Evolutionary conservation across 2,797 vertebrate genomes (phyloP), one percentile per base, ranked within the genome.

Genomic region (Myotis pilosus): DNA sequence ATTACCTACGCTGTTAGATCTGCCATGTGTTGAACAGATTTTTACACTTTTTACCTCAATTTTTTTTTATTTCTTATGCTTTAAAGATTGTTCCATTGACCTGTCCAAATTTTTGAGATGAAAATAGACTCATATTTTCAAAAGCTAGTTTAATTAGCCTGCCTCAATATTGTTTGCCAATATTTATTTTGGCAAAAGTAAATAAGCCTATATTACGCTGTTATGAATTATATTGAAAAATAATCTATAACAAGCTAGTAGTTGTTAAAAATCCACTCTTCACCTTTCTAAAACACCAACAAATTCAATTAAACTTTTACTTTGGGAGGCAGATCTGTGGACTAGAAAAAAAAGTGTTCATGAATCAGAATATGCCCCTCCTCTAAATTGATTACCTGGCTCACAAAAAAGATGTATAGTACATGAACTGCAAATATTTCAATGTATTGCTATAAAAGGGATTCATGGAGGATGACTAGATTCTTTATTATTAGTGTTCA

Each of bases 1-100:
- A 23, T 81, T 94, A 89, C 30, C 86, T 68, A 1, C 0, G 0
- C 68, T 81, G 92, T 95, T 92, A 97, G 95, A 75, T 30, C 57
- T 97, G 75, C 92, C 95, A 96, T 55, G 23, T 72, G 83, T 3
- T 95, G 49, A 97, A 94, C 85, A 96, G 57, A 88, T 95, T 97
- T 97, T 86, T 93, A 49, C 89, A 12, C 25, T 92, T 95, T 87
- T 94, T 93, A 78, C 69, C 68, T 89, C 47, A 25, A 28, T 6
- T 89, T 72, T 74, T 97, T 80, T 74, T 85, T 36, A 76, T 30
- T n/a, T 60, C 4, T 78, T 94, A 60, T 78, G 51, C 38, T 97
- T 64, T 72, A 94, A 96, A 97, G 83, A 6, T 25, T 97, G 57
- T 91, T 96, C 53, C 80, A 96, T 8, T 1, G 3, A 97, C 90